Conservation (phyloP, 2,888 invertebrate genomes). For the Heteromurus nitidus region DNA sequence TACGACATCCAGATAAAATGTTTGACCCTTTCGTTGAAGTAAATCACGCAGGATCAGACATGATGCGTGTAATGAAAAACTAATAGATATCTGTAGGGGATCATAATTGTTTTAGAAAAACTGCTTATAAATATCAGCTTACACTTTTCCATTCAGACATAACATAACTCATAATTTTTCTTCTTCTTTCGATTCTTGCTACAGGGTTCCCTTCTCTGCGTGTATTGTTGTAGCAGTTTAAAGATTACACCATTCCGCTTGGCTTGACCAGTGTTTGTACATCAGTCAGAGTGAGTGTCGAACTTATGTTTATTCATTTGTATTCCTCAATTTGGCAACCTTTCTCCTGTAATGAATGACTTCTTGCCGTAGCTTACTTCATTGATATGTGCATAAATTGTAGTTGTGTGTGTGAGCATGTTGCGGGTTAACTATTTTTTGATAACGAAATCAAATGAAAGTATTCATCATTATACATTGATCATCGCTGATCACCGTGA, state of each 20-base stretch:
- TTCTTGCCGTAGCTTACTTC: neutral
- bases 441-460: conserved; percentile 9
- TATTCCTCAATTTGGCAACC: conserved; percentile 40
- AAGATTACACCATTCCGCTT: neutral
- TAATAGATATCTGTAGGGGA: neutral
- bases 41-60: neutral
- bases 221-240: too few relatives aligned
- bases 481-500: neutral
- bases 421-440: neutral
- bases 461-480: neutral
- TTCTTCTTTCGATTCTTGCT: neutral
- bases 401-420: neutral
- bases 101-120: neutral
- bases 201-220: too few relatives aligned
- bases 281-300: conserved; percentile 4
- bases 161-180: neutral
- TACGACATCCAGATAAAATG: neutral
- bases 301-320: conserved; percentile 20
- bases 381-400: neutral
- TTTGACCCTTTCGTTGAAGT: neutral
- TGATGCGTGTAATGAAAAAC: neutral
- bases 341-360: conserved; percentile 27
- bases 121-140: neutral
- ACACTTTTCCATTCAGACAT: neutral
- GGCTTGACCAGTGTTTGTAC: neutral